phyloP scores from a whole-genome alignment of 2,888 invertebrate species.

The Caenorhabditis doughertyi region DNA sequence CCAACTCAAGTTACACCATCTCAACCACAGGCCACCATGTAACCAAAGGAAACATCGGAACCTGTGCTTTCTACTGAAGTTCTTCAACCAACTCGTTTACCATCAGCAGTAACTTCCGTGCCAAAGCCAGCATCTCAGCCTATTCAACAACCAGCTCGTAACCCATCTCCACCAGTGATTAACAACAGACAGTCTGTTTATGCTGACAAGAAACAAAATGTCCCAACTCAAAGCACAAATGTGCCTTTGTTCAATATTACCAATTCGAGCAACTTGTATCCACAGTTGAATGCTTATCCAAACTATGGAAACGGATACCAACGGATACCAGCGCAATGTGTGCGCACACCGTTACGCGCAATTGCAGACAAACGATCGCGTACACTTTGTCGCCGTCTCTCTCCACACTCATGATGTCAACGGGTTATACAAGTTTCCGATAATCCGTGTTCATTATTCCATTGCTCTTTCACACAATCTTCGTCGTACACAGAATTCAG shows the following conservation, averaged over 20 bases:
- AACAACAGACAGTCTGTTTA: neutral
- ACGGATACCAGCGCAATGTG: no score
- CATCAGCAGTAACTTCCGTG: neutral
- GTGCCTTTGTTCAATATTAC: constrained; percentile 63
- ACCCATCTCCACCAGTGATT: constrained; percentile 19
- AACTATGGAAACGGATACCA: constrained; percentile 32
- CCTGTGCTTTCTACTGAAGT: constrained; percentile 49
- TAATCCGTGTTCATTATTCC: no score
- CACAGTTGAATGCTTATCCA: constrained; percentile 29
- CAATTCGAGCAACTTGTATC: constrained; percentile 51
- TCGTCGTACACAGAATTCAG: no score
- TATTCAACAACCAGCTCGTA: neutral
- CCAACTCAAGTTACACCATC: constrained; percentile 26
- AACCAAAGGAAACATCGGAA: constrained; percentile 45
- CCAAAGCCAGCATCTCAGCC: constrained; percentile 17
- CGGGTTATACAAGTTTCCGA: no score
- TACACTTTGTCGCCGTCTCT: no score
- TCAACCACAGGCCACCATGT: constrained; percentile 16
- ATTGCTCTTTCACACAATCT: no score
- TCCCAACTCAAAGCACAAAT: constrained; percentile 17
- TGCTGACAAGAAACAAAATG: constrained; percentile 6
- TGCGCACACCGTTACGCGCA: no score
- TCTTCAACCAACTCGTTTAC: constrained; percentile 51
- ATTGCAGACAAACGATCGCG: no score
- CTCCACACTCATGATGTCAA: no score